These are phyloP conservation scores for Procambarus virginalis DNA, from an alignment of 1,140 invertebrate species.

Conservation along the genomic window DNA sequence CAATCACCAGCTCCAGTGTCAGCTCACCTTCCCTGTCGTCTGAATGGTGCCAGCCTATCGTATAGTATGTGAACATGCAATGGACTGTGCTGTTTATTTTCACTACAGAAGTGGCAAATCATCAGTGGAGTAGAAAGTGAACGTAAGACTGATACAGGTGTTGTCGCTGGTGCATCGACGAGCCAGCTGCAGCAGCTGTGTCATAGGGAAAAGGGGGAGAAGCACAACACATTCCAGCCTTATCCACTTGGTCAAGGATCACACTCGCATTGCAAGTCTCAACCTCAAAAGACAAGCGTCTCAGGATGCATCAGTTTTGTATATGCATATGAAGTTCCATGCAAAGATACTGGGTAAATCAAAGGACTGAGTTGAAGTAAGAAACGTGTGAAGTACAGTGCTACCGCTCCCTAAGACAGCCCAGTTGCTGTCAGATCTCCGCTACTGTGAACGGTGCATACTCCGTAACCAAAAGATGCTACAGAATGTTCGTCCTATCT, in stretches of 20 bases:
- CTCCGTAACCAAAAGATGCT: conserved; percentile 24
- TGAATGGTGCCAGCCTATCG: conserved; percentile 7
- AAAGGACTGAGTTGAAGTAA: not conserved
- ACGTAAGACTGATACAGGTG: not conserved
- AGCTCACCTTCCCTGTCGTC: conserved; percentile 3
- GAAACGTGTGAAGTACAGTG: not conserved
- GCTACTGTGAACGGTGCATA: conserved; percentile 23
- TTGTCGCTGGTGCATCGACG: not conserved
- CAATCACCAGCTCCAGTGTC: not conserved
- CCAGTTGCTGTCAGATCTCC: not conserved
- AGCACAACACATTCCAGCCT: not conserved
- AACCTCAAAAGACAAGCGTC: not conserved
- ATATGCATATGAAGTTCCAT: not conserved
- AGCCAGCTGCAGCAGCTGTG: not conserved
- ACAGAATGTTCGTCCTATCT: conserved; percentile 39
- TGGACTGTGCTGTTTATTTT: not conserved
- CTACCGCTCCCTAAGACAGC: not conserved
- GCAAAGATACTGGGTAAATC: not conserved
- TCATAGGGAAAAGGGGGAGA: not conserved
- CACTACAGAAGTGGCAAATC: not conserved
- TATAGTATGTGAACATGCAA: not conserved
- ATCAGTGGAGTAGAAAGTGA: not conserved
- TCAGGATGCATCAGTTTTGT: not conserved
- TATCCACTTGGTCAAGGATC: too few species aligned
- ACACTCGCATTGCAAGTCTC: not conserved